Percentiles rank a stretch among this genome's conserved stretches.
phyloP scores from a whole-genome alignment of 2,888 invertebrate genomes.

The Eilema griseolum region DNA sequence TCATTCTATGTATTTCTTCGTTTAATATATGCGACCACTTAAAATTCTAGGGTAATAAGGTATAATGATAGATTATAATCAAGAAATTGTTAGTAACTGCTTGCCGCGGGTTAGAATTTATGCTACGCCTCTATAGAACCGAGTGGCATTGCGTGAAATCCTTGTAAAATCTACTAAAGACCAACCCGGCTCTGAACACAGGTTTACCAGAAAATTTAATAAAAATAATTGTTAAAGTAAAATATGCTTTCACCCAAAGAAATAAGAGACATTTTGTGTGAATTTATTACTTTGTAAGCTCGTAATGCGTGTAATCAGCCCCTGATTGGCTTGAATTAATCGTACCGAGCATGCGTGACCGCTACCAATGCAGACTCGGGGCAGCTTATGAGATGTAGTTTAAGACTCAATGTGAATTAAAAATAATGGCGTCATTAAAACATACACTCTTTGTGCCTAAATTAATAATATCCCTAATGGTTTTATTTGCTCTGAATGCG shows the following conservation, averaged over 20 bases:
- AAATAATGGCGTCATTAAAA: constrained; percentile 84
- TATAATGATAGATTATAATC: constrained; percentile 15
- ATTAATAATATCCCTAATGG: constrained; percentile 61
- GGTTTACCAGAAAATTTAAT: constrained; percentile 37
- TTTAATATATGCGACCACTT: background rate
- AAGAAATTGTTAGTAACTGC: constrained; percentile 39
- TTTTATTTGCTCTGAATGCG: constrained; percentile 60
- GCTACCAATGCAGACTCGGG: constrained; percentile 77
- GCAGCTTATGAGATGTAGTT: constrained; percentile 78
- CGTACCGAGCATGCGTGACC: constrained; percentile 82
- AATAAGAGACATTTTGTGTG: constrained; percentile 52
- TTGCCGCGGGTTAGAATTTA: constrained; percentile 61
- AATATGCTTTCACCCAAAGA: constrained; percentile 50
- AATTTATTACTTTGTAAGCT: constrained; percentile 66
- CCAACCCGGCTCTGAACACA: constrained; percentile 62
- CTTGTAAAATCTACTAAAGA: constrained; percentile 71
- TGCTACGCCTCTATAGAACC: constrained; percentile 47
- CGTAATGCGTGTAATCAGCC: constrained; percentile 85
- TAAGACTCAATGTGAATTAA: constrained; percentile 76
- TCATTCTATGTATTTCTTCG: background rate
- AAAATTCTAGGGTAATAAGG: background rate
- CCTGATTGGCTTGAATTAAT: constrained; percentile 86
- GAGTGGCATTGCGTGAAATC: constrained; percentile 79
- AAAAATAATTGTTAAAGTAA: constrained; percentile 31
- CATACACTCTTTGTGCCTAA: constrained; percentile 71